Percentiles rank a stretch among this genome's conserved stretches.
Evolutionary conservation across 2,113 vertebrate genomes (phyloP).

Genomic region (Euleptes europaea): DNA sequence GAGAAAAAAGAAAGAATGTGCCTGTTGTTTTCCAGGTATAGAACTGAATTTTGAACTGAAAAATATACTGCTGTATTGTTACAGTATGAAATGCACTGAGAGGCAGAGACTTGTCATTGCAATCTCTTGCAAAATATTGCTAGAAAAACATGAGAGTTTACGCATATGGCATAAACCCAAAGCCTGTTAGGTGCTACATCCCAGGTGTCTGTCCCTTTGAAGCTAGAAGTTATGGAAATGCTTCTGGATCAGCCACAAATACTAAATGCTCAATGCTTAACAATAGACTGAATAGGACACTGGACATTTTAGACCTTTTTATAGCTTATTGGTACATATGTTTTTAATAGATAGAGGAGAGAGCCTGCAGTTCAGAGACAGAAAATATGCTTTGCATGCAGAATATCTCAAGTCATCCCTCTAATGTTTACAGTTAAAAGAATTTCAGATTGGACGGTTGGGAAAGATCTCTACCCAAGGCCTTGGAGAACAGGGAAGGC

Average conservation of each 20-base stretch:
- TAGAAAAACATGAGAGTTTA: background rate
- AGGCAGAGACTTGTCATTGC: background rate
- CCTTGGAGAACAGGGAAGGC: background rate
- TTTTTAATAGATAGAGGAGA: background rate
- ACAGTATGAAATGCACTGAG: too few species aligned
- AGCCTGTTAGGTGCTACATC: background rate
- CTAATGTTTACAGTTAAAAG: background rate
- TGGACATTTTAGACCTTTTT: background rate
- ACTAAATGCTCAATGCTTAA: background rate
- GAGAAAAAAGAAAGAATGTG: background rate
- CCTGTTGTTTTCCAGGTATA: conserved; percentile 9
- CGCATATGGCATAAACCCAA: background rate
- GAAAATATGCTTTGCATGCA: background rate
- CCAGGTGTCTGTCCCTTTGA: background rate
- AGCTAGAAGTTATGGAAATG: background rate
- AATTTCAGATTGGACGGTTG: background rate
- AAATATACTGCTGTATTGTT: too few species aligned
- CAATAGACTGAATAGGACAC: background rate
- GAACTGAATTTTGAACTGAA: too few species aligned
- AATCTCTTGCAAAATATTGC: background rate
- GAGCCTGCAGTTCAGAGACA: background rate
- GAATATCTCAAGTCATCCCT: too few species aligned
- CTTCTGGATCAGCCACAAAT: background rate
- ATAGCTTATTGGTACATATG: background rate
- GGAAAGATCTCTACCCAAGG: background rate